These are phyloP conservation scores for Echinometra lucunter DNA, from an alignment of 53 echinoderm and acorn worm genomes.

Conservation along the genomic window DNA sequence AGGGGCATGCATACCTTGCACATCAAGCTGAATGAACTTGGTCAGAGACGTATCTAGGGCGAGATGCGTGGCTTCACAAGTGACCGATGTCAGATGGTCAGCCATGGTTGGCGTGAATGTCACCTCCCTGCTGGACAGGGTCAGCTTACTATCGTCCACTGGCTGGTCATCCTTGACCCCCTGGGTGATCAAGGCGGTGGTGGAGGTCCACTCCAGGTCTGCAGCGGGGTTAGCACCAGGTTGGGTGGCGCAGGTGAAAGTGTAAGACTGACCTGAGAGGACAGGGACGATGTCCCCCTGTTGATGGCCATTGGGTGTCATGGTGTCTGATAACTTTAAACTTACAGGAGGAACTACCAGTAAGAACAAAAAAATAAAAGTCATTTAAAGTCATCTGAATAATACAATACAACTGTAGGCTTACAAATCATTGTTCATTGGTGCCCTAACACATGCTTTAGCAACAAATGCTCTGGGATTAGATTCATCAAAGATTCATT, in stretches of 20 bases:
- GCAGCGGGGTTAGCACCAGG: conserved; percentile 47
- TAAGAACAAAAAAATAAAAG: not conserved
- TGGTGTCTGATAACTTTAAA: not conserved
- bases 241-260: conserved; percentile 18
- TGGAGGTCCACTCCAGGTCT: conserved; percentile 14
- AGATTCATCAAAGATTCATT: too few relatives aligned
- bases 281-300: conserved; percentile 4
- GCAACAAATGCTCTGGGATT: too few relatives aligned
- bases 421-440: too few relatives aligned
- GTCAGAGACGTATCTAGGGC: conserved; percentile 24
- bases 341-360: conserved; percentile 10
- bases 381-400: not conserved
- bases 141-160: conserved; percentile 13
- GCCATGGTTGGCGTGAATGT: conserved; percentile 37
- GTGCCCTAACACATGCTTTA: too few relatives aligned
- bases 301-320: not conserved
- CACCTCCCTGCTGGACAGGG: conserved; percentile 11
- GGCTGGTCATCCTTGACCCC: not conserved
- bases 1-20: conserved; percentile 33
- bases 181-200: not conserved
- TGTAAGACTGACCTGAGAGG: conserved; percentile 13
- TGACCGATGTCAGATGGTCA: conserved; percentile 37
- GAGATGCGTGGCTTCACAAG: conserved; percentile 46
- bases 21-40: conserved; percentile 55
- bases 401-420: not conserved